Evolutionary conservation across 2,888 invertebrate genomes (phyloP).

Genomic region (Plemyria rubiginata): DNA sequence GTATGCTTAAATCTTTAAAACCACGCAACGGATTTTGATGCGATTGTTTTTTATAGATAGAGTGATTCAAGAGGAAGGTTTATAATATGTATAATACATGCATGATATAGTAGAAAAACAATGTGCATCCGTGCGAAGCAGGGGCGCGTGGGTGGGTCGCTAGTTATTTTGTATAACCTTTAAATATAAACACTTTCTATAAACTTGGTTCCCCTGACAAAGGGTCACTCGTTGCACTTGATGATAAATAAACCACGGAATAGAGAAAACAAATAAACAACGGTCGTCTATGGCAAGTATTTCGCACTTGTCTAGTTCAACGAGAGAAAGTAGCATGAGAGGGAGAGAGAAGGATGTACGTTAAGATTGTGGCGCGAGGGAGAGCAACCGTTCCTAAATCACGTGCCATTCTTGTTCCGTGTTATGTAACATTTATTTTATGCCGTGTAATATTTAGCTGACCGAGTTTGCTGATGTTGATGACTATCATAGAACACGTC

Average conservation of each 20-base stretch:
- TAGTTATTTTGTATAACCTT: background rate
- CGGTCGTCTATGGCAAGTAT: constrained; percentile 13
- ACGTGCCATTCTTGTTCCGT: constrained; percentile 62
- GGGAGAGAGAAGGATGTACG: constrained; percentile 5
- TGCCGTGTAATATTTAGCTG: constrained; percentile 29
- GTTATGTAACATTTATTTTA: constrained; percentile 45
- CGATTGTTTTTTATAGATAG: no score
- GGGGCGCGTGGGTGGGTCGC: no score
- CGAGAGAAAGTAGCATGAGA: constrained; percentile 22
- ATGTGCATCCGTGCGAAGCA: no score
- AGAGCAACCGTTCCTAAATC: constrained; percentile 45
- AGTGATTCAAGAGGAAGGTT: no score
- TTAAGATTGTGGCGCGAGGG: constrained; percentile 14
- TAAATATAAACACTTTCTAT: constrained; percentile 14
- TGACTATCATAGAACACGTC: no score
- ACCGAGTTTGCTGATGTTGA: constrained; percentile 27
- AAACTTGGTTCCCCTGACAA: constrained; percentile 4
- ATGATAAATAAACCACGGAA: constrained; percentile 10
- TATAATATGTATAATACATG: no score
- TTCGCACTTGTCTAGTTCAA: constrained; percentile 15
- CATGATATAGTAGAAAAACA: no score
- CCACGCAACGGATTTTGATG: no score
- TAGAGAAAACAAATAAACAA: no score
- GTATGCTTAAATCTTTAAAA: no score
- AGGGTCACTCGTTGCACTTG: constrained; percentile 5